A percentile compares a stretch with the other conserved stretches of the same genome.
These are phyloP conservation scores for Smittia sp. DNA, from an alignment of 2,888 invertebrate species.

Conservation along the genomic window DNA sequence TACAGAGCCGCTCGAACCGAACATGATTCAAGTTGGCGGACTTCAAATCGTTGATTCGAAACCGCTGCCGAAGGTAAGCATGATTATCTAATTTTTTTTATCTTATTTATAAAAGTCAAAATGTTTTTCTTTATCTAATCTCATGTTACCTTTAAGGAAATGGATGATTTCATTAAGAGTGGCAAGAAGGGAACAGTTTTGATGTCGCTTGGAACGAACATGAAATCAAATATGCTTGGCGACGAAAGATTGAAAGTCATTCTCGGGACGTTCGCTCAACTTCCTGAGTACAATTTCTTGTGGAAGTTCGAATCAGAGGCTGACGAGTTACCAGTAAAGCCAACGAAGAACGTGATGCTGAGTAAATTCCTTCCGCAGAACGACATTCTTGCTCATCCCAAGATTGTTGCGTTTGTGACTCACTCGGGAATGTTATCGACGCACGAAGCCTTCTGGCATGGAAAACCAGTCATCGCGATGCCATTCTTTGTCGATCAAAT, in stretches of 20 bases:
- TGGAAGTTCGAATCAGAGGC: conserved; percentile 43
- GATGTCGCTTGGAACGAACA: conserved; percentile 42
- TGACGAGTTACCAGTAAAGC: conserved; percentile 43
- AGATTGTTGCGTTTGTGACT: conserved; percentile 37
- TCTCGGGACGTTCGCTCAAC: conserved; percentile 32
- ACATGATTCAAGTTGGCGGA: conserved; percentile 43
- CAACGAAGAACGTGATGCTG: conserved; percentile 55
- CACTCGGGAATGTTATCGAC: conserved; percentile 42
- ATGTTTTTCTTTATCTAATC: too few species aligned
- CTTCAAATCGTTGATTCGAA: conserved; percentile 42
- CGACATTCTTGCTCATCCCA: conserved; percentile 48
- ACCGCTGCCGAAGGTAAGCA: neutral
- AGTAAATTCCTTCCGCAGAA: conserved; percentile 56
- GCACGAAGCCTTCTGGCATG: conserved; percentile 41
- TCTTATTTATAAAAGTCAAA: neutral
- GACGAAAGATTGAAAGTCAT: conserved; percentile 35
- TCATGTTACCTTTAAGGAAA: too few species aligned
- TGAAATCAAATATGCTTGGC: conserved; percentile 27
- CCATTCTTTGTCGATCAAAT: conserved; percentile 42
- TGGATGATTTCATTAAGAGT: conserved; percentile 43
- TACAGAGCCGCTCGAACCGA: conserved; percentile 42
- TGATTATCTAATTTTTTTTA: neutral
- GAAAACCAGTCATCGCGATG: conserved; percentile 14
- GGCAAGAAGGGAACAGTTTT: conserved; percentile 40
- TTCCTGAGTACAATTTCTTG: conserved; percentile 38